Percentiles rank a stretch among this genome's conserved stretches.
These are phyloP conservation scores for Callopanchax toddi DNA, from an alignment of 2,113 vertebrate genomes.

Conservation along the genomic window DNA sequence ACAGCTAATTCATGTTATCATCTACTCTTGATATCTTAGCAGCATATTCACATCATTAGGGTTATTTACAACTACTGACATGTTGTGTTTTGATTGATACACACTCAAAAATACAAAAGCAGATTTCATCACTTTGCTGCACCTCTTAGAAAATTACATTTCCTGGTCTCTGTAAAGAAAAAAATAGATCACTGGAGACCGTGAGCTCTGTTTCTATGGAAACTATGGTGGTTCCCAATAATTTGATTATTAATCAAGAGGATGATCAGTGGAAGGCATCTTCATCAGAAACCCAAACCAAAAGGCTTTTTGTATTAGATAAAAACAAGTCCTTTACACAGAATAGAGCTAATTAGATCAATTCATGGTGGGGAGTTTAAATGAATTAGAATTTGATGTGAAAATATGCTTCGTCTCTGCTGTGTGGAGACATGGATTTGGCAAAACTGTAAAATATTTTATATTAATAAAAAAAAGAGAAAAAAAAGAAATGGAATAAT, in stretches of 20 bases:
- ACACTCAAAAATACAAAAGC: background rate
- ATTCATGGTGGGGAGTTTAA: background rate
- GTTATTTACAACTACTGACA: conserved; percentile 19
- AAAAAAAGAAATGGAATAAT: no score
- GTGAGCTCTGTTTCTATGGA: conserved; percentile 54
- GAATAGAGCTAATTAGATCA: background rate
- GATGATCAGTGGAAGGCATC: conserved; percentile 31
- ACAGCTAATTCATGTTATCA: background rate
- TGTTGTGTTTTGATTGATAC: conserved; percentile 18
- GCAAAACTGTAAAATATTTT: no score
- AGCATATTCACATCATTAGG: conserved; percentile 4
- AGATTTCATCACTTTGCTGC: conserved; percentile 22
- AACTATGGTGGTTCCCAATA: conserved; percentile 36
- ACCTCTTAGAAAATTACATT: conserved; percentile 30
- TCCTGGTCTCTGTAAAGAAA: conserved; percentile 19
- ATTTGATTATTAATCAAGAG: conserved; percentile 50
- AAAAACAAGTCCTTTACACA: background rate
- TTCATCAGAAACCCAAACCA: conserved; percentile 22
- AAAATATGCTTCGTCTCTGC: no score
- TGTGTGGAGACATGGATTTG: no score
- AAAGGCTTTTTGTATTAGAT: background rate
- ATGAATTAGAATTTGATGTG: background rate
- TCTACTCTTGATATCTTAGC: conserved; percentile 2
- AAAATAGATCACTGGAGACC: conserved; percentile 25
- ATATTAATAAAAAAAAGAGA: no score